A percentile compares a stretch with the other conserved stretches of the same genome.
Evolutionary conservation across 2,888 invertebrate species (phyloP).

Genomic region (Phortica okadai): DNA sequence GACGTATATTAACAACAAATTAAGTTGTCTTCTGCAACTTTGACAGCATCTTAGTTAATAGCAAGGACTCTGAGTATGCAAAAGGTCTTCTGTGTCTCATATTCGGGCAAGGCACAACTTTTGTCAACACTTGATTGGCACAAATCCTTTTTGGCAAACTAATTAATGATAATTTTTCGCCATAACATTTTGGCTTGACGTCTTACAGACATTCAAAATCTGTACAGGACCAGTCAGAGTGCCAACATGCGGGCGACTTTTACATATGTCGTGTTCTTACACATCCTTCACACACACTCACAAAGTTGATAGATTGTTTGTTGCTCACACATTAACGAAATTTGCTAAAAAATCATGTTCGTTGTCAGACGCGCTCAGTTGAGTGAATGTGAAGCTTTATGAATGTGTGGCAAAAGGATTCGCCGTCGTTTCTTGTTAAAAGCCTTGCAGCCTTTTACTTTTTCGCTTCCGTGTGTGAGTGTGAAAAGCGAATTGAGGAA

Average conservation of each 20-base stretch:
- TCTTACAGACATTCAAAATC: neutral
- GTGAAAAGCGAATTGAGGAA: neutral
- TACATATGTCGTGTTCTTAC: neutral
- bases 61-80: neutral
- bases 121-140: constrained; percentile 17
- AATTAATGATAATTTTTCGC: constrained; percentile 19
- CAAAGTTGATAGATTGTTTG: constrained; percentile 6
- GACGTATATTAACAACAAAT: constrained; percentile 1
- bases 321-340: neutral
- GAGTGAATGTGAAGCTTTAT: neutral
- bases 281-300: neutral
- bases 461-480: neutral
- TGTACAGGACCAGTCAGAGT: neutral
- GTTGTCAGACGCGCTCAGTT: neutral
- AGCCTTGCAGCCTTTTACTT: neutral
- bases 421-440: neutral
- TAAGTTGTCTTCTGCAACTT: constrained; percentile 4
- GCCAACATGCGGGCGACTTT: neutral
- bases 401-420: neutral
- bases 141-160: constrained; percentile 13
- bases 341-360: neutral
- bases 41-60: neutral
- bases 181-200: neutral
- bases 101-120: neutral
- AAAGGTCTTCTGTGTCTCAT: neutral